Conservation (phyloP, 2,113 vertebrate genomes). For the Scatophagus argus region DNA sequence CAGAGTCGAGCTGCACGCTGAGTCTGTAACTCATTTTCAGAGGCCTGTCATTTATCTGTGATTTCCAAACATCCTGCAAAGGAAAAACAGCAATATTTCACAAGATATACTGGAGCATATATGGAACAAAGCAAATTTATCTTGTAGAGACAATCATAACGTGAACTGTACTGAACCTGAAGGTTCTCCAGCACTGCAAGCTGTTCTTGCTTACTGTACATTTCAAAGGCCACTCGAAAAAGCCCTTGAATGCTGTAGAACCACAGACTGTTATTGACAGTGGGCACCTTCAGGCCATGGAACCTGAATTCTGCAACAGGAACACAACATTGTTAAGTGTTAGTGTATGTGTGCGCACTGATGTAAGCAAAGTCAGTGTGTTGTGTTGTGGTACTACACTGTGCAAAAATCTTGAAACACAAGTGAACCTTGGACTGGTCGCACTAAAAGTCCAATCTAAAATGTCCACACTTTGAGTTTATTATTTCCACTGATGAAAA, state of each 20-base stretch:
- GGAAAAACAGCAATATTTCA: not conserved
- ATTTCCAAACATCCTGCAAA: conserved; percentile 85
- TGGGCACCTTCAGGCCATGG: conserved; percentile 81
- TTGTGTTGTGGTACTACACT: no score
- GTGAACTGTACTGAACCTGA: conserved; percentile 78
- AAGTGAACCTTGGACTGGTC: no score
- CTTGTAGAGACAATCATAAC: not conserved
- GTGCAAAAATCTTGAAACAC: no score
- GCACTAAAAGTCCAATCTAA: no score
- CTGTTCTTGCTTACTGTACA: conserved; percentile 85
- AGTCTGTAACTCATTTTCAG: conserved; percentile 80
- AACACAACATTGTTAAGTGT: not conserved
- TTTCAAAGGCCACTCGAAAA: conserved; percentile 87
- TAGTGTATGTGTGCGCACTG: not conserved
- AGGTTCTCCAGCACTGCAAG: conserved; percentile 83
- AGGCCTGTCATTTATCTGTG: conserved; percentile 78
- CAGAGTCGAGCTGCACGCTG: conserved; percentile 62
- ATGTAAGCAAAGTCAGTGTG: not conserved
- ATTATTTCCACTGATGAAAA: no score
- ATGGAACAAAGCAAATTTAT: not conserved
- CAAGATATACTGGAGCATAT: not conserved
- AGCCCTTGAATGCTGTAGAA: conserved; percentile 88
- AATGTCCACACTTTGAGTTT: no score
- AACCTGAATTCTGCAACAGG: conserved; percentile 81
- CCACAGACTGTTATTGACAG: conserved; percentile 84